These are phyloP conservation scores for Chloropsis hardwickii DNA, from an alignment of 2,113 vertebrate genomes.

Conservation along the genomic window DNA sequence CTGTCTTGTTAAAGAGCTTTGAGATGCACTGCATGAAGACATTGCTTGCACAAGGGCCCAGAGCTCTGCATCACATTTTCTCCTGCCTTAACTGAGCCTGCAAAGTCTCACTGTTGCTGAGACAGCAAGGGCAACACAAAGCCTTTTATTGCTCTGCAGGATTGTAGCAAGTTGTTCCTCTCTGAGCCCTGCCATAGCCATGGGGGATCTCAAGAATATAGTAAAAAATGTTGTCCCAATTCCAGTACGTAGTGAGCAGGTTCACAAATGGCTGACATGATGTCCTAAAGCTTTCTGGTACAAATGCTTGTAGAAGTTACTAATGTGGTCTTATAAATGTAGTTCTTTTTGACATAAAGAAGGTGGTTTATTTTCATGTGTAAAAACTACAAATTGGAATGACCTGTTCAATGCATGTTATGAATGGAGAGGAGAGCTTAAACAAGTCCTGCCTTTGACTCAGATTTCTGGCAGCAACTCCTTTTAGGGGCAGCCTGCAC, in stretches of 20 bases:
- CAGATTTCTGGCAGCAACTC: not conserved
- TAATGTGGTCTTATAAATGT: not conserved
- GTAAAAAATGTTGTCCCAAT: not conserved
- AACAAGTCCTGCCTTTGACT: not conserved
- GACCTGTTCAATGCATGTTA: not conserved
- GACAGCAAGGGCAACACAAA: not conserved
- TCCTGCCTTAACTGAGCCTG: not conserved
- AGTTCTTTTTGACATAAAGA: not conserved
- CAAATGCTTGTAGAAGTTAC: not conserved
- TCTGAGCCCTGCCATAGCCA: not conserved
- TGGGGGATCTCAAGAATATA: not conserved
- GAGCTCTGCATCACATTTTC: not conserved
- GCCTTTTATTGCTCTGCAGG: not conserved
- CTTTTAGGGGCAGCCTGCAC: not conserved
- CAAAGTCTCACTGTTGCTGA: not conserved
- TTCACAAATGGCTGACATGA: not conserved
- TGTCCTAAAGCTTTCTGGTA: not conserved
- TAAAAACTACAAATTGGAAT: not conserved
- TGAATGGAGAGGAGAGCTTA: not conserved
- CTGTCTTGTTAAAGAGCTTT: not conserved
- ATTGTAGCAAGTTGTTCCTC: not conserved
- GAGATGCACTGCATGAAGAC: not conserved
- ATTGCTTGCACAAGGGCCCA: not conserved
- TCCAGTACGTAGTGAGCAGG: not conserved
- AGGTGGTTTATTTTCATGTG: not conserved